Base-by-base conservation (phyloP, 1,140 invertebrate genomes). In the Ruditapes philippinarum region DNA sequence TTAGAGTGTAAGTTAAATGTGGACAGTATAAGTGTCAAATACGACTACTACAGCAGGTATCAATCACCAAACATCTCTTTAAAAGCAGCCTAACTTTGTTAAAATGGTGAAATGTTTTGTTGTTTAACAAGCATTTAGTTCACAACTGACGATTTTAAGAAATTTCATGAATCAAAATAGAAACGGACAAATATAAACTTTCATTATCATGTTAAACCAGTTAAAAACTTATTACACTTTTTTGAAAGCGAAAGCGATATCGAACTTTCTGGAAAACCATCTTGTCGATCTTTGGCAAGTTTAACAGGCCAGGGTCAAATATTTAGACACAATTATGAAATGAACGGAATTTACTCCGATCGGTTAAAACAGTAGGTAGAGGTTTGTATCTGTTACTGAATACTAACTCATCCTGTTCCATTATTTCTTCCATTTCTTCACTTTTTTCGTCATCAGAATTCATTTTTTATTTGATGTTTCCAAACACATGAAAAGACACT, bases 351-450 rank as follows among this genome's bases (percentile, higher is more conserved):
- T 12, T 65, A 54, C 0, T 62, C 40, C n/a, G 33, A 22, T 17
- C 14, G 22, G 1, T 45, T 11, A 28, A 31, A n/a, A 22, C 11
- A 11, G 31, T 38, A 9, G n/a, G 19, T 9, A 4, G 17, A 36
- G 42, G 4, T 51, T 51, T 12, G 19, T 12, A 78, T 19, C 4
- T 74, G 40, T 36, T 28, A 68, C 22, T n/a, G 3, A 54, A 70
- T 45, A 85, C 49, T 74, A 36, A 85, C 83, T 85, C 83, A n/a
- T 85, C 83, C 49, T 49, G n/a, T n/a, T 73, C 83, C 83, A 85
- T 85, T 31, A 25, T 19, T 22, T 49, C 49, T 17, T 38, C 33
- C 3, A 57, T 42, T 74, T 68, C 65, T 31, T 85, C 70, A 17
- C 36, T 74, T 36, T 33, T 51, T 74, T 85, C 83, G 31, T 85